phyloP scores from a whole-genome alignment of 64 coral and sea anemone species.

The Montipora efflorescens region DNA sequence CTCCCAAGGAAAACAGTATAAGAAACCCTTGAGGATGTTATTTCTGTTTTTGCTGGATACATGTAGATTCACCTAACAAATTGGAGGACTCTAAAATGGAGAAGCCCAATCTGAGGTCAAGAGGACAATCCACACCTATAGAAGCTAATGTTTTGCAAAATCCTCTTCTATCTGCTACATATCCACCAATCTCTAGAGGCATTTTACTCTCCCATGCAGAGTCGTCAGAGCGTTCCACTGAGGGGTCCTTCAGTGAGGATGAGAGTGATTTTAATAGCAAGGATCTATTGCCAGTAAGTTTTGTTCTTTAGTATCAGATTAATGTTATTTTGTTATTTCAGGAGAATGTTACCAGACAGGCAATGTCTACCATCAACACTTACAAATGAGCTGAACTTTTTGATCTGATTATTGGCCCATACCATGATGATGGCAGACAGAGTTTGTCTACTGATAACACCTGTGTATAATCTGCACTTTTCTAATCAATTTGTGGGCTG shows the following conservation, averaged over 20 bases:
- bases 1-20: too few species aligned
- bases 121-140: background rate
- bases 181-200: background rate
- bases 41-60: background rate
- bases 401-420: too few species aligned
- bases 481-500: too few species aligned
- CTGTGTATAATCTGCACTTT: too few species aligned
- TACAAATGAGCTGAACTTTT: too few species aligned
- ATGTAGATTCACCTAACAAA: background rate
- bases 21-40: background rate
- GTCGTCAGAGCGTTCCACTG: background rate
- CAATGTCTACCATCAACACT: too few species aligned
- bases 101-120: background rate
- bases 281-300: constrained; percentile 26
- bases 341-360: too few species aligned
- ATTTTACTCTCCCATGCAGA: background rate
- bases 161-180: constrained; percentile 1
- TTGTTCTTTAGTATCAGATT: background rate
- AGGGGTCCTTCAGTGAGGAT: constrained; percentile 31
- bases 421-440: background rate
- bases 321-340: too few species aligned
- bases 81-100: background rate
- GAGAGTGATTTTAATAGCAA: constrained; percentile 33
- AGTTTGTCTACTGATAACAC: background rate
- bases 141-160: constrained; percentile 22